Evolutionary conservation across 2,888 invertebrate genomes (phyloP), one percentile per base, ranked within the genome.

Genomic region (Masnerella sp.): DNA sequence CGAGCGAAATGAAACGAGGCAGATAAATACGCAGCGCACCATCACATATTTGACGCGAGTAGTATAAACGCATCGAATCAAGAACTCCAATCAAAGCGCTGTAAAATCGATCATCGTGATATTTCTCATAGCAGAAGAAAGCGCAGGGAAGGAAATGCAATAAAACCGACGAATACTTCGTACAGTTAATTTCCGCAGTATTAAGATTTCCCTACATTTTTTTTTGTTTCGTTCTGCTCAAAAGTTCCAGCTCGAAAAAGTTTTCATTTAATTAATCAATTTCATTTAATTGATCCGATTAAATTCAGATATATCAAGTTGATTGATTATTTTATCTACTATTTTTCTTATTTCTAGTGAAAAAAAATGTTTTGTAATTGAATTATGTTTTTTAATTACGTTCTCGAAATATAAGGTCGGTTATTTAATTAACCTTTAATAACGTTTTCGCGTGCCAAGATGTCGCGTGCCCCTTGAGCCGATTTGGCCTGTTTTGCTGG

Each of bases 121-220:
- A 62, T 64, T 54, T 36, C 64, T 52, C 45, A 12, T 8, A 49
- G 38, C 9, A 42, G 36, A 34, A 49, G 18, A 49, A 32, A 45
- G 15, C 11, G 34, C 30, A 17, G 43, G 12, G 25, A 45, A 54
- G 38, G 32, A 47, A 65, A 42, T 12, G 64, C 30, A 65, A 65
- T 54, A 54, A 65, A 54, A 42, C 54, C 17, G 22, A 30, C 36
- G 59, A 45, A 49, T 51, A 68, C 40, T 59, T 59, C 42, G 58
- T 30, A 52, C 43, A 43, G 36, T 68, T 47, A 45, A 69, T 54
- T 18, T 11, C 30, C 38, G 38, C 25, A 34, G 51, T 68, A 45
- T 52, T 52, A 47, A 59, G 61, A 61, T 52, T 52, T 42, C 36
- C n/a, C 17, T 51, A 9, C 18, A 18, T 18, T 59, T 61, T n/a